Evolutionary conservation across 2,797 vertebrate species (phyloP), one percentile per base, ranked within the genome.

Genomic region (Denticeps clupeoides): DNA sequence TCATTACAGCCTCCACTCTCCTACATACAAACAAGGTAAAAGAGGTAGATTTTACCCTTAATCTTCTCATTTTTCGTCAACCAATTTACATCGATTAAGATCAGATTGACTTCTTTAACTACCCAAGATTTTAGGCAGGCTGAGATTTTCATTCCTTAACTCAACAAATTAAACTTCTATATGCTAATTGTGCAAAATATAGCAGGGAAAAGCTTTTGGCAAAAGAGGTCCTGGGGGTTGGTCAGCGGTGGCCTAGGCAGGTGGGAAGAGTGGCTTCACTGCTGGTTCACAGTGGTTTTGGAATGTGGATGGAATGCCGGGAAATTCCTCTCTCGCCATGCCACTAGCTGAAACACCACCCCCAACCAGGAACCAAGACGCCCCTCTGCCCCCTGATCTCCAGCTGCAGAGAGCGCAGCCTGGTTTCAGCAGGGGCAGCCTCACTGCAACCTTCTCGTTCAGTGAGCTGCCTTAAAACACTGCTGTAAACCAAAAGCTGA

Each of bases 291-390:
- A n/a, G n/a, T 21, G 26, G 49, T 50, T 58, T 42, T 63, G 63
- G 62, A 60, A 65, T 68, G 65, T 41, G 21, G 38, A 19, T 56
- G 68, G 68, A 72, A 70, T 64, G 68, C 41, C 33, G 46, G 42
- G 56, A 63, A 67, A 68, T 65, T 67, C 67, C 63, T 62, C 56
- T 56, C 27, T 55, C 53, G 41, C 51, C 38, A 31, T 26, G 49
- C 57, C 37, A 16, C 42, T 23, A 35, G 22, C 26, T 25, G 31
- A 31, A 32, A 5, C 48, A 19, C 45, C 16, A 47, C 55, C 51
- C 60, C 56, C 49, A 57, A 21, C 27, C 16, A 42, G 41, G 27
- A 31, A 47, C 32, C 7, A 7, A 13, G 33, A 51, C 47, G 56
- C 52, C 29, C 19, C 28, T 46, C 22, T 31, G 33, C 50, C 29